Evolutionary conservation across 2,113 vertebrate genomes (phyloP).

Genomic region (Pica pica): DNA sequence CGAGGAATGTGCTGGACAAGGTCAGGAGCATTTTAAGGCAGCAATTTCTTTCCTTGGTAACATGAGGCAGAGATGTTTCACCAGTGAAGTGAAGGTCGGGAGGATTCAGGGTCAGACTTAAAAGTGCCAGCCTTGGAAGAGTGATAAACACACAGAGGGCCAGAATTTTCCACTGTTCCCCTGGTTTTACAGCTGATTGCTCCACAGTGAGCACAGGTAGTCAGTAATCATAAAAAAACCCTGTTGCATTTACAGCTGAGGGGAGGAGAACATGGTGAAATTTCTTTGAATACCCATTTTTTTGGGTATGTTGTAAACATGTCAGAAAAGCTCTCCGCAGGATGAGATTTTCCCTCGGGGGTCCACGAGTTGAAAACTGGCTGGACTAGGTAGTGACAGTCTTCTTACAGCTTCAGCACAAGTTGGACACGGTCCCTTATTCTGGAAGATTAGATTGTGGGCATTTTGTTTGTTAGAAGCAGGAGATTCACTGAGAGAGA

Average conservation of each 20-base stretch:
- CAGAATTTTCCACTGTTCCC: not conserved
- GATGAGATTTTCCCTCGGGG: not conserved
- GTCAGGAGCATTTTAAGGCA: not conserved
- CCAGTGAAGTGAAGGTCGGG: not conserved
- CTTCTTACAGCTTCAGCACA: not conserved
- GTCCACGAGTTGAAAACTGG: not conserved
- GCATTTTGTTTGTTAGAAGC: not conserved
- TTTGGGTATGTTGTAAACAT: not conserved
- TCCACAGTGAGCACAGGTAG: not conserved
- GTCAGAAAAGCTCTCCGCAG: not conserved
- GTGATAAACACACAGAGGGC: not conserved
- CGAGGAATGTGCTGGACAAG: not conserved
- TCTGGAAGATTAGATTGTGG: not conserved
- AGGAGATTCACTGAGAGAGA: not conserved
- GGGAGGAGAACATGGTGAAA: not conserved
- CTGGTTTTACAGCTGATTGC: not conserved
- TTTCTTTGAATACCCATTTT: not conserved
- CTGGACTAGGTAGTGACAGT: not conserved
- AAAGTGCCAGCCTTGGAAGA: not conserved
- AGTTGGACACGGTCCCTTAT: not conserved
- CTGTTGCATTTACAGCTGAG: not conserved
- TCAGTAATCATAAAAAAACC: not conserved
- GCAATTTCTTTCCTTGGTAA: not conserved
- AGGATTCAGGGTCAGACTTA: constrained; percentile 13
- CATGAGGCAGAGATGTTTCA: not conserved